Evolutionary conservation across 2,797 vertebrate genomes (phyloP).

Genomic region (Fundulus diaphanus): DNA sequence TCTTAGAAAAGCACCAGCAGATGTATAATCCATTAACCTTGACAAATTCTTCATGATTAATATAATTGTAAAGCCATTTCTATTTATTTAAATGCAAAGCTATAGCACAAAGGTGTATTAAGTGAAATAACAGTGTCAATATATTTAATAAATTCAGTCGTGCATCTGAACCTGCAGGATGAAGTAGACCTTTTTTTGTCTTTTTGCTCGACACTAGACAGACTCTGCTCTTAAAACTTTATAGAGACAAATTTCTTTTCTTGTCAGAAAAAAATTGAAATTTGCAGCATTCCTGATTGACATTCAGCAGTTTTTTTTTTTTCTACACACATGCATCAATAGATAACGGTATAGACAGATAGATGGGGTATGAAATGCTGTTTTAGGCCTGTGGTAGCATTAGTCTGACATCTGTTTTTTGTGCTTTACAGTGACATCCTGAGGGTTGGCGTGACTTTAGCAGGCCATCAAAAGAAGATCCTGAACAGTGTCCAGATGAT

Average conservation of each 20-base stretch:
- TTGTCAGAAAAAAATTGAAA: too few species aligned
- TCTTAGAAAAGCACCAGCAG: background rate
- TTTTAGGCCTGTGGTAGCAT: conserved; percentile 18
- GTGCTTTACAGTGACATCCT: conserved; percentile 91
- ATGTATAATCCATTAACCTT: background rate
- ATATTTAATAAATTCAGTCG: too few species aligned
- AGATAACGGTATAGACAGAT: conserved; percentile 1
- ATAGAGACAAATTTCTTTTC: too few species aligned
- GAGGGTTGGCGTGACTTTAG: conserved; percentile 95
- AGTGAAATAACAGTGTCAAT: background rate
- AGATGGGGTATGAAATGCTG: background rate
- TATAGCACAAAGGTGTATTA: background rate
- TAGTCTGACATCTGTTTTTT: conserved; percentile 42
- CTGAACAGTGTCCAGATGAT: conserved; percentile 99
- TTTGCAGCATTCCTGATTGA: background rate
- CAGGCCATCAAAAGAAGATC: conserved; percentile 99
- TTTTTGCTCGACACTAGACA: too few species aligned
- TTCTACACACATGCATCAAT: background rate
- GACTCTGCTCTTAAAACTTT: too few species aligned
- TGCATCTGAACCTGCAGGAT: too few species aligned
- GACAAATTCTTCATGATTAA: background rate
- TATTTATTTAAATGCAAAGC: background rate
- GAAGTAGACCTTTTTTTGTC: too few species aligned
- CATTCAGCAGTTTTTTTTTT: conserved; percentile 1
- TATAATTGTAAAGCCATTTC: background rate